Evolutionary conservation across 1,140 invertebrate species (phyloP).

Genomic region (Caenorhabditis latens): DNA sequence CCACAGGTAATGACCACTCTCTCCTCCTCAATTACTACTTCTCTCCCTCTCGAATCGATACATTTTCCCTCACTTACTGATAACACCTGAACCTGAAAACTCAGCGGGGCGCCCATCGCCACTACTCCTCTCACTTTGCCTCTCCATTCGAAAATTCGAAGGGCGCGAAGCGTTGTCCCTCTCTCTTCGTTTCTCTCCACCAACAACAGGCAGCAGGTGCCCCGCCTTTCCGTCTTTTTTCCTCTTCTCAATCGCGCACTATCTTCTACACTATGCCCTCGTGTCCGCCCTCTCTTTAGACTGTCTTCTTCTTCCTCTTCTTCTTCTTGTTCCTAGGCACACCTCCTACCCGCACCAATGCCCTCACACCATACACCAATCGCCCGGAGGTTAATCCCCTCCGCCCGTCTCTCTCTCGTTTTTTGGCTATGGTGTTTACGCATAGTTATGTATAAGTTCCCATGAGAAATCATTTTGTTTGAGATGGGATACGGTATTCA

Average conservation of each 20-base stretch:
- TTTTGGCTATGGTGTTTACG: not conserved
- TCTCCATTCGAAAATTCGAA: constrained; percentile 16
- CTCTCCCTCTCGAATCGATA: not conserved
- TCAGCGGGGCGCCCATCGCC: not conserved
- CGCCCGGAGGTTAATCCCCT: constrained; percentile 21
- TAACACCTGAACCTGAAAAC: constrained; percentile 4
- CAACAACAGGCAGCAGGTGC: not conserved
- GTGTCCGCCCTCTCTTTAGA: not conserved
- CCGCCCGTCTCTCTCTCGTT: too few relatives aligned
- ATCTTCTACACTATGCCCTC: not conserved
- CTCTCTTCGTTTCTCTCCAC: not conserved
- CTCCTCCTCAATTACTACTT: not conserved
- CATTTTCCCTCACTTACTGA: constrained; percentile 7
- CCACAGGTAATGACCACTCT: not conserved
- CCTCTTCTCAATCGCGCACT: constrained; percentile 17
- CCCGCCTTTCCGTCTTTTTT: not conserved
- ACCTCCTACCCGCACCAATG: not conserved
- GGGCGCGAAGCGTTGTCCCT: constrained; percentile 6
- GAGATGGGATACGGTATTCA: not conserved
- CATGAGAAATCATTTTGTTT: too few relatives aligned
- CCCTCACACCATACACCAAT: not conserved
- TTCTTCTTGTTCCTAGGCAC: not conserved
- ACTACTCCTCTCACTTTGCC: not conserved
- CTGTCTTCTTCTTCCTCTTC: not conserved
- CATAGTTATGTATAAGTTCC: not conserved